Evolutionary conservation across 2,113 vertebrate species (phyloP).

Genomic region (Cyprinodon brontotheroides): DNA sequence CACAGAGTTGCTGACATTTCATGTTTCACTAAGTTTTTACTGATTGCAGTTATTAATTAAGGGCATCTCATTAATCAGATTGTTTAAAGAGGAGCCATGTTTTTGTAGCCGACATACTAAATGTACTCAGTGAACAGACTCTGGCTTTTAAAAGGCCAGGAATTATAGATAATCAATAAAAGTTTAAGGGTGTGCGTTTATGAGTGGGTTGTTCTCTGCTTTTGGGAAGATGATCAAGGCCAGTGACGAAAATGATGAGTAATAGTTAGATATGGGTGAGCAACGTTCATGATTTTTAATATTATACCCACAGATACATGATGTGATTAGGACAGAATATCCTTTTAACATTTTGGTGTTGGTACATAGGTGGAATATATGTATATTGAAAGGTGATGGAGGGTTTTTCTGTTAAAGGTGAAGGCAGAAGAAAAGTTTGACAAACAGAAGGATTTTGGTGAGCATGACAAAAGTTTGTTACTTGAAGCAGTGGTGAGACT

Average conservation of each 20-base stretch:
- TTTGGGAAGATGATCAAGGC: conserved; percentile 53
- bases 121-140: conserved; percentile 3
- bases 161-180: conserved; percentile 13
- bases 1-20: not conserved
- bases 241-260: conserved; percentile 33
- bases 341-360: not conserved
- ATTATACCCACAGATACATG: not conserved
- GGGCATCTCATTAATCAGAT: not conserved
- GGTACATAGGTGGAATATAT: not conserved
- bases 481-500: too few species aligned
- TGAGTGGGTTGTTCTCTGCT: conserved; percentile 36
- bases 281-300: not conserved
- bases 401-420: not conserved
- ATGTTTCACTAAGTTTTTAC: not conserved
- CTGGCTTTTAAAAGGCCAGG: conserved; percentile 4
- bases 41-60: not conserved
- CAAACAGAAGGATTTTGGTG: not conserved
- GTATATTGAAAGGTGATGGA: not conserved
- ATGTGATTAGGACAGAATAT: not conserved
- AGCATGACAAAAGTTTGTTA: not conserved
- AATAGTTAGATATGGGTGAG: conserved; percentile 21
- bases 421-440: not conserved
- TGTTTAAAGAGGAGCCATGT: not conserved
- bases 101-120: not conserved
- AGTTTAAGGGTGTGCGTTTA: conserved; percentile 24